Base-by-base conservation (phyloP, 2,797 vertebrate species). In the Todus mexicanus region DNA sequence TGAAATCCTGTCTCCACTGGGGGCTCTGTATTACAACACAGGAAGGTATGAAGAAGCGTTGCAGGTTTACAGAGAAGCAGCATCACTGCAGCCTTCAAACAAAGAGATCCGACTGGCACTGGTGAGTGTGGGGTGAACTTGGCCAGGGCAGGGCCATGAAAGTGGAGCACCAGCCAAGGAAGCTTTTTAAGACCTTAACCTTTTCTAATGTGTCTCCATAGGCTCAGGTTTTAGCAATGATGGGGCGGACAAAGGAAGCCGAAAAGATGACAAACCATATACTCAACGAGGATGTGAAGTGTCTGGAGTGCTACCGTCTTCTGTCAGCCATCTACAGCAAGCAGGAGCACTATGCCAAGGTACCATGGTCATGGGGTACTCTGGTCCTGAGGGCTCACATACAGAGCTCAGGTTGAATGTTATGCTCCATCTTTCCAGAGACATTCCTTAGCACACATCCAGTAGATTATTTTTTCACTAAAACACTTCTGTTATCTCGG, bases 241-340 rank as follows among this genome's bases (percentile, higher is more conserved):
- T 98, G 45, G 98, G 98, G 16, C 97, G 92, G 15, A 97, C 97
- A 0, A 97, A 97, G 78, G 99, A 99, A 90, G 99, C 99, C 0
- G 98, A 99, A 81, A 98, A 97, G 96, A 98, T 99, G 97, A 98
- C 98, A 1, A 97, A 96, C 72, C 98, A 96, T 45, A 98, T 99
- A 66, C 98, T 99, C 70, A 96, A 75, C 0, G 98, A 98, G 94
- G 98, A 98, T 43, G 74, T 76, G 1, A 93, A 96, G 73, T 99
- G 99, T 66, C 97, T 99, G 8, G 99, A 99, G 94, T 99, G 99
- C 96, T 99, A 98, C 86, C 98, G 99, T 59, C 98, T 99, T 57
- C 96, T 99, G 38, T 99, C 99, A 10, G 99, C 99, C n/a, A 98
- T 99, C 96, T 98, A 99, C 97, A 99, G 98, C 98, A 99, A 99